Conservation (phyloP, 2,888 invertebrate genomes). For the Arge pagana region DNA sequence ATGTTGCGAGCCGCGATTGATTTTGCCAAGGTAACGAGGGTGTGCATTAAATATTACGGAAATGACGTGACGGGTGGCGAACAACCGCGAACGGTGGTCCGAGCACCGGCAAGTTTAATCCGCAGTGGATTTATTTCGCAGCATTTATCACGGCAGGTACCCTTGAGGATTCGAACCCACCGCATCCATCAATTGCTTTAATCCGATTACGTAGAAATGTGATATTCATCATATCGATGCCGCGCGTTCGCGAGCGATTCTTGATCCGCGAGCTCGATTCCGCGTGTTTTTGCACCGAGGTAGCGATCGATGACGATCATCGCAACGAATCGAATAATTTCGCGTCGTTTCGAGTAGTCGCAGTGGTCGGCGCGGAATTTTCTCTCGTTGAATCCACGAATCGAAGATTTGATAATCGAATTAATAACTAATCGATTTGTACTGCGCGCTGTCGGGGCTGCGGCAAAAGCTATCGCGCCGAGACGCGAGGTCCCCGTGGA, state of each 20-base stretch:
- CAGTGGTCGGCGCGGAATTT: background rate
- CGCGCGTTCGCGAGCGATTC: no score
- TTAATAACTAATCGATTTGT: no score
- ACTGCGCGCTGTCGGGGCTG: no score
- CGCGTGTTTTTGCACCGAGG: background rate
- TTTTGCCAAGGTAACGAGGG: constrained; percentile 6
- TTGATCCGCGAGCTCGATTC: constrained; percentile 34
- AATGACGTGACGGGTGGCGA: constrained; percentile 38
- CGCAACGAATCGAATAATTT: background rate
- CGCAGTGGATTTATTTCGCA: constrained; percentile 48
- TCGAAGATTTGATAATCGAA: no score
- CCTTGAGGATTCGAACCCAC: constrained; percentile 40
- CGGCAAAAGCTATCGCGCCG: no score
- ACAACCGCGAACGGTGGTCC: constrained; percentile 2
- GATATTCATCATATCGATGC: constrained; percentile 41
- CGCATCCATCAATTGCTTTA: constrained; percentile 50
- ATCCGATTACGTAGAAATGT: constrained; percentile 47
- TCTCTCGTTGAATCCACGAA: background rate
- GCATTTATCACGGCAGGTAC: constrained; percentile 39
- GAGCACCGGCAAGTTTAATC: constrained; percentile 35
- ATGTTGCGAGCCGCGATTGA: no score
- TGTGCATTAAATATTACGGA: constrained; percentile 26
- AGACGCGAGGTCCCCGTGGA: no score
- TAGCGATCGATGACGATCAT: background rate
- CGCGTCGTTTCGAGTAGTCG: background rate